phyloP scores from a whole-genome alignment of 1,140 invertebrate genomes.

The Phymorhynchus buccinoides region DNA sequence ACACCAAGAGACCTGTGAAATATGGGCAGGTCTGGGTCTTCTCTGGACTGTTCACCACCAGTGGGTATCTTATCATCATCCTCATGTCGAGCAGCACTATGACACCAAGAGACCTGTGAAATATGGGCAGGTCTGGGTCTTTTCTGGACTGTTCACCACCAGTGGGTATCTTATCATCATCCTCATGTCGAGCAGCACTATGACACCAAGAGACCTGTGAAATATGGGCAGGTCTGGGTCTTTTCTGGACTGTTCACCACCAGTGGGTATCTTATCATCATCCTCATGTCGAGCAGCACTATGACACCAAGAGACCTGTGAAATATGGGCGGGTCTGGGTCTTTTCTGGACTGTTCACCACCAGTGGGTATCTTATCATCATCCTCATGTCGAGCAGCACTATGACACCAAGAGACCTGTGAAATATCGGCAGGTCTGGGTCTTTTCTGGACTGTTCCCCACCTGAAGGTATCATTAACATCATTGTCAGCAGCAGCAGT shows the following conservation, averaged over 20 bases:
- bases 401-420: too few relatives aligned
- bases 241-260: conserved; percentile 91
- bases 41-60: conserved; percentile 87
- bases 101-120: conserved; percentile 83
- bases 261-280: too few relatives aligned
- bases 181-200: too few relatives aligned
- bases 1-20: conserved; percentile 83
- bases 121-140: conserved; percentile 96
- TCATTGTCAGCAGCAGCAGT: too few relatives aligned
- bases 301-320: too few relatives aligned
- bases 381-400: too few relatives aligned
- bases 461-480: conserved; percentile 77
- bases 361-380: conserved; percentile 73
- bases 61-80: too few relatives aligned
- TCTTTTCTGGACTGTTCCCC: conserved; percentile 90
- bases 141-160: conserved; percentile 89
- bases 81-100: too few relatives aligned
- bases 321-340: conserved; percentile 97
- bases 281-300: too few relatives aligned
- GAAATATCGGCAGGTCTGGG: conserved; percentile 96
- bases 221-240: conserved; percentile 96
- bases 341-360: conserved; percentile 89
- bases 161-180: too few relatives aligned
- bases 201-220: conserved; percentile 81
- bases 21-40: conserved; percentile 98